Evolutionary conservation across 2,113 vertebrate genomes (phyloP), one percentile per base, ranked within the genome.

Genomic region (Pangasianodon hypophthalmus): DNA sequence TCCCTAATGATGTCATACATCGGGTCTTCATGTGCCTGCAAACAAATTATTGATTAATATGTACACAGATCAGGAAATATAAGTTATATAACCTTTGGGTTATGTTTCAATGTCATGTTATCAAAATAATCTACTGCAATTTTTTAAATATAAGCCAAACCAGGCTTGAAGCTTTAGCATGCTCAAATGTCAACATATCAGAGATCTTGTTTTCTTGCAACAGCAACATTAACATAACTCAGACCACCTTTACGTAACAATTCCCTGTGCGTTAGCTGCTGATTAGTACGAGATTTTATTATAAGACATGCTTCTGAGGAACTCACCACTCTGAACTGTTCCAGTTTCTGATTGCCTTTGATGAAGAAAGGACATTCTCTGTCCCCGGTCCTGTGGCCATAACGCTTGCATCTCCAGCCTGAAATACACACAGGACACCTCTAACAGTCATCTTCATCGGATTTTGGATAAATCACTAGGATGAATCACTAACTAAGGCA

Each of bases 281-380:
- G 44, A 41, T 83, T 19, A 19, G 29, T 32, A n/a, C 32, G 44
- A n/a, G 2, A 48, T 67, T 16, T 46, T 46, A 85, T 62, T 46
- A n/a, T 46, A 29, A n/a, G 16, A 41, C 37, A 50, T 18, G 60
- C 58, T 29, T 46, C 7, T 60, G 46, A 67, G 58, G 88, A 92
- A 97, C 98, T 97, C 95, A 99, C 98, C 94, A 99, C 98, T 96
- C 98, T 95, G 96, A 99, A 99, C 94, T 99, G 98, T 93, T 99
- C 98, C 94, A 99, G 94, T 93, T 99, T 99, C 94, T 99, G 98
- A 95, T 99, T 99, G 92, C 98, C 98, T 96, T 98, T 99, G 94
- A 98, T 98, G 94, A 99, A 99, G 95, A 98, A 99, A 0, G 98
- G 98, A 90, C 98, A 99, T 91, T 99, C 98, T 90, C 93, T 96